phyloP scores from a whole-genome alignment of 1,140 invertebrate species.

The silkworm (Bombyx mori) region ASM3026992v2 NC_085123.1:13645501-13646000 shows the following conservation, averaged over 20 bases:
- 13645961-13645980: slow-evolving; percentile 60
- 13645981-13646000: slow-evolving; percentile 60
- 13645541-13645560: neutral
- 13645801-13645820: slow-evolving; percentile 54
- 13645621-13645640: too few species aligned
- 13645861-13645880: slow-evolving; percentile 45
- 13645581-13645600: too few species aligned
- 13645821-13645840: slow-evolving; percentile 58
- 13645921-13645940: slow-evolving; percentile 49
- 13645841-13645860: slow-evolving; percentile 49
- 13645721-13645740: slow-evolving; percentile 38
- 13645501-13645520: slow-evolving; percentile 49
- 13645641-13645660: too few species aligned
- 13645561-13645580: too few species aligned
- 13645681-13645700: too few species aligned
- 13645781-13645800: slow-evolving; percentile 59
- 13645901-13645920: slow-evolving; percentile 61
- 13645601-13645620: too few species aligned
- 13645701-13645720: too few species aligned
- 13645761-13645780: slow-evolving; percentile 49
- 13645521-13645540: neutral
- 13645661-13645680: too few species aligned
- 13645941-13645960: slow-evolving; percentile 43
- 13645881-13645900: slow-evolving; percentile 49
- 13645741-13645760: slow-evolving; percentile 43